These are phyloP conservation scores for Poecilia velifera DNA, from an alignment of 2,797 vertebrate species.

Conservation along the genomic window DNA sequence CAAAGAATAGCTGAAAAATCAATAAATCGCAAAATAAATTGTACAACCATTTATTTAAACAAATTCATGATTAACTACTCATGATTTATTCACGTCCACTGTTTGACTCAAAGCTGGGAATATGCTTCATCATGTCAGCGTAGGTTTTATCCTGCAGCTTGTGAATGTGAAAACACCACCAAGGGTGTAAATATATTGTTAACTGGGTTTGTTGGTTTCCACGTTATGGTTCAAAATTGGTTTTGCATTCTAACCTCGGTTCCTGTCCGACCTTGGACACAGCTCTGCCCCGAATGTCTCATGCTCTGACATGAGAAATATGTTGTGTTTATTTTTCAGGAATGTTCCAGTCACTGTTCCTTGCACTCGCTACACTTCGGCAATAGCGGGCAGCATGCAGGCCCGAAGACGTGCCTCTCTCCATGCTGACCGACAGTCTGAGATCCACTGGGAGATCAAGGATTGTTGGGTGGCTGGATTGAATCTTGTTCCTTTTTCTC, in stretches of 20 bases:
- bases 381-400: conserved; percentile 87
- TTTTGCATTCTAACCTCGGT: background rate
- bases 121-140: background rate
- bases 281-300: conserved; percentile 18
- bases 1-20: background rate
- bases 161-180: background rate
- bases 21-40: background rate
- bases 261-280: background rate
- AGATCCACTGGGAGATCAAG: conserved; percentile 85
- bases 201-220: background rate
- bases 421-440: conserved; percentile 85
- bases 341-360: conserved; percentile 10
- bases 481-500: conserved; percentile 35
- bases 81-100: background rate
- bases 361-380: conserved; percentile 79
- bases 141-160: background rate
- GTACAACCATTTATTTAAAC: background rate
- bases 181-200: background rate
- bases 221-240: background rate
- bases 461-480: conserved; percentile 71
- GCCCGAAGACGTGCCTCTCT: conserved; percentile 83
- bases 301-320: conserved; percentile 22
- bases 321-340: background rate
- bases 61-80: background rate
- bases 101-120: background rate